Conservation (phyloP, 2,113 vertebrate species). For the Albula goreensis region DNA sequence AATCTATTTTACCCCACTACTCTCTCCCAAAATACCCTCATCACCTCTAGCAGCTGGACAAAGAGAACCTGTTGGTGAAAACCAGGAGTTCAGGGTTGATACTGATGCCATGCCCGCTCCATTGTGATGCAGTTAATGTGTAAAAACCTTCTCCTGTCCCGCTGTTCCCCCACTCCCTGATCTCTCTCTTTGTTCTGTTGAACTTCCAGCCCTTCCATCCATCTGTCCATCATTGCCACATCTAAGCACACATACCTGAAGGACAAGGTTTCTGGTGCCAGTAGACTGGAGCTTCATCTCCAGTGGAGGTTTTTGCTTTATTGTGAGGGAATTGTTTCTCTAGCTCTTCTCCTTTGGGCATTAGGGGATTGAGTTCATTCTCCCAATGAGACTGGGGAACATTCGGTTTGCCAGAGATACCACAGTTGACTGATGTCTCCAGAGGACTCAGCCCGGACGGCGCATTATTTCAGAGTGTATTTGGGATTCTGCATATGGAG, state of each 20-base stretch:
- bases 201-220: neutral
- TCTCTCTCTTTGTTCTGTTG: slow-evolving; percentile 39
- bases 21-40: too few relatives aligned
- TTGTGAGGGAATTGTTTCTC: neutral
- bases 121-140: too few relatives aligned
- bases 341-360: too few relatives aligned
- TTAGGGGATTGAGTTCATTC: neutral
- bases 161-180: slow-evolving; percentile 38
- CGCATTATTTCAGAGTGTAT: neutral
- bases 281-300: slow-evolving; percentile 30
- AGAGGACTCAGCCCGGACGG: neutral
- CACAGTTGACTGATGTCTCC: neutral
- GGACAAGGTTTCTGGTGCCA: too few relatives aligned
- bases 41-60: too few relatives aligned
- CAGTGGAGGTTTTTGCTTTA: slow-evolving; percentile 22
- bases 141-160: neutral
- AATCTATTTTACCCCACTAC: too few relatives aligned
- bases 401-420: neutral
- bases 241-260: too few relatives aligned
- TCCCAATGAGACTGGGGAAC: neutral
- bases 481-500: neutral
- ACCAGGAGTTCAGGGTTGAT: too few relatives aligned
- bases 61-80: too few relatives aligned
- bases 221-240: neutral
- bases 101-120: too few relatives aligned